Percentiles rank a stretch among this genome's conserved stretches.
Conservation (phyloP, 2,888 invertebrate genomes). For the Trichacis sp. region DNA sequence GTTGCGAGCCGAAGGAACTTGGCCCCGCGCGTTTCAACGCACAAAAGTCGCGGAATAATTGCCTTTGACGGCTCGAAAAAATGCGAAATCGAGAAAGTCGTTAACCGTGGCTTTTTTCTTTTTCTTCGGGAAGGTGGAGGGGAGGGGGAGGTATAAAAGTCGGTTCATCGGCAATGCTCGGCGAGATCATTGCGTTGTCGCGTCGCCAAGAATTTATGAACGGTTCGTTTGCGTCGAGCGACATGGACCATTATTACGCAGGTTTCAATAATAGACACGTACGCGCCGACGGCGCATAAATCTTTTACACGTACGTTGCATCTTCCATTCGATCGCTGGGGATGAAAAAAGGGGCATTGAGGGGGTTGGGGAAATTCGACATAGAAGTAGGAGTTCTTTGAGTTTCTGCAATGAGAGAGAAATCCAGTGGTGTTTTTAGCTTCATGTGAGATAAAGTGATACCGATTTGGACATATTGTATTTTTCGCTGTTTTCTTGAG, state of each 20-base stretch:
- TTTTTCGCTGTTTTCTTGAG: no score
- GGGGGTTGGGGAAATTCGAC: no score
- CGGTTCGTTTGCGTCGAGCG: constrained; percentile 46
- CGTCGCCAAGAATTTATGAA: constrained; percentile 56
- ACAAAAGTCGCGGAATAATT: no score
- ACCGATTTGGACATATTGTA: no score
- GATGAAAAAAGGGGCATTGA: constrained; percentile 30
- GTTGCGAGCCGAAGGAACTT: constrained; percentile 24
- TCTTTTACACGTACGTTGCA: constrained; percentile 45
- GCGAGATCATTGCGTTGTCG: constrained; percentile 57
- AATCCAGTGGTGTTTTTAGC: no score
- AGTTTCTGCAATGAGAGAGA: no score
- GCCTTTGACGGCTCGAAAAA: no score
- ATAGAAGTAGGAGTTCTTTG: no score
- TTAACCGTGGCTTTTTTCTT: background rate
- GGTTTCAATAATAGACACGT: constrained; percentile 60
- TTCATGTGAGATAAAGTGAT: no score
- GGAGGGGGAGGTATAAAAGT: background rate
- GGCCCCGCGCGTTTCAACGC: constrained; percentile 9
- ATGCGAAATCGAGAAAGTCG: background rate
- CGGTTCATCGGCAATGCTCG: constrained; percentile 20
- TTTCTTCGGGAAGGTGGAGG: no score
- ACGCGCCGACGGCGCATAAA: constrained; percentile 54
- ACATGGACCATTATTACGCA: constrained; percentile 54
- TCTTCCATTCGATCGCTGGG: constrained; percentile 19